Percentiles rank a stretch among this genome's conserved stretches.
Evolutionary conservation across 2,888 invertebrate genomes (phyloP).

Genomic region (Galerucella nymphaeae): DNA sequence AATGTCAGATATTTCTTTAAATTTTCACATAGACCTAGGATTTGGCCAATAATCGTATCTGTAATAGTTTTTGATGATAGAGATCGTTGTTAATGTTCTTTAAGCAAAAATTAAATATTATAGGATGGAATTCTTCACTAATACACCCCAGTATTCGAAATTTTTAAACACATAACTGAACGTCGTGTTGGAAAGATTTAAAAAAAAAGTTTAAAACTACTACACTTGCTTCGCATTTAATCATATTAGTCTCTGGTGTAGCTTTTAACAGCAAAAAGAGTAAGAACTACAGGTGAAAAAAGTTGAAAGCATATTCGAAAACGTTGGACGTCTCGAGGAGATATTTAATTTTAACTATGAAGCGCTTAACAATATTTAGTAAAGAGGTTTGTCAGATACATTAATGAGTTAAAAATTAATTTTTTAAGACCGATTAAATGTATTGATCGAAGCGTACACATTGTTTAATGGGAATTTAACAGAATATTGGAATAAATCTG

Average conservation of each 20-base stretch:
- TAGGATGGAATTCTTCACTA: too few species aligned
- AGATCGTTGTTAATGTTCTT: too few species aligned
- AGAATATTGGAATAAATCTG: too few species aligned
- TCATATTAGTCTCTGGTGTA: slow-evolving; percentile 29
- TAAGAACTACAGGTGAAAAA: slow-evolving; percentile 24
- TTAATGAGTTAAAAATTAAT: too few species aligned
- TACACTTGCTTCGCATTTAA: slow-evolving; percentile 27
- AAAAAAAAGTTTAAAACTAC: slow-evolving; percentile 12
- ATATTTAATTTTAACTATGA: slow-evolving; percentile 1
- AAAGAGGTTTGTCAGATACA: not conserved
- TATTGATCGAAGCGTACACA: too few species aligned
- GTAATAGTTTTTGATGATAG: too few species aligned
- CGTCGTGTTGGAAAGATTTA: not conserved
- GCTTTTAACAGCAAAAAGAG: slow-evolving; percentile 33
- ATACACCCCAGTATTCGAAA: not conserved
- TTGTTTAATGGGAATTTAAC: too few species aligned
- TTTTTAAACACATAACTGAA: not conserved
- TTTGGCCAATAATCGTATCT: too few species aligned
- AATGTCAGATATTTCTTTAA: too few species aligned
- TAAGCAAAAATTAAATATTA: too few species aligned
- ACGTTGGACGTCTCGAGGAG: not conserved
- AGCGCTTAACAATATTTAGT: not conserved
- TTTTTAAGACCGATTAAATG: too few species aligned
- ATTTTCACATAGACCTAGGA: too few species aligned
- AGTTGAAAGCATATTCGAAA: slow-evolving; percentile 30